These are phyloP conservation scores for Mus pahari DNA, from an alignment of 2,113 vertebrate species.

Conservation along the genomic window DNA sequence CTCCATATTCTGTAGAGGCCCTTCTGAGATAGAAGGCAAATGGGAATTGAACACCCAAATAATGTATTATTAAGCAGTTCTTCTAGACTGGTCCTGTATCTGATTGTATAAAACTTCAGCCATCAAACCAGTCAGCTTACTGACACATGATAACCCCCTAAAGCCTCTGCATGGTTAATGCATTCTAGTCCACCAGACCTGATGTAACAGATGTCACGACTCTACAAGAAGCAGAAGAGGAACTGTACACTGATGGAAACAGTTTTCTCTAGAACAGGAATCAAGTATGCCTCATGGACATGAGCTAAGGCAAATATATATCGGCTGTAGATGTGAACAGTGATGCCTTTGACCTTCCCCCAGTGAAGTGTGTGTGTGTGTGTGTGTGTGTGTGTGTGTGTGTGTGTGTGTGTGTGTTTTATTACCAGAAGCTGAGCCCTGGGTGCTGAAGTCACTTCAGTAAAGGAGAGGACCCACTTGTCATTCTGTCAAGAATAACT, in stretches of 20 bases:
- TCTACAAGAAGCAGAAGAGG: background rate
- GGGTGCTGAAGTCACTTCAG: background rate
- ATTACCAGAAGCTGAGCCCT: no score
- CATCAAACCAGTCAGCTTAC: background rate
- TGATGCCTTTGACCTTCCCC: no score
- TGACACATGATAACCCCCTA: background rate
- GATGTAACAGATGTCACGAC: background rate
- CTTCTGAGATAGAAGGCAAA: background rate
- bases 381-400: no score
- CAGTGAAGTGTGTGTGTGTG: no score
- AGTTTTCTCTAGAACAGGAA: background rate
- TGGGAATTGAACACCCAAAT: background rate
- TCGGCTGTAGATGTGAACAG: no score
- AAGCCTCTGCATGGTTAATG: background rate
- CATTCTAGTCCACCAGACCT: background rate
- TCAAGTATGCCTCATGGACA: background rate
- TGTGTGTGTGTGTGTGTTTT: no score
- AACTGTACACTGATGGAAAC: background rate
- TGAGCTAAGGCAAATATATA: no score
- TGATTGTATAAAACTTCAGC: background rate
- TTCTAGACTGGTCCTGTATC: background rate
- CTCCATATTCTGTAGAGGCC: no score
- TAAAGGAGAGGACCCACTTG: background rate
- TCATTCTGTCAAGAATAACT: background rate
- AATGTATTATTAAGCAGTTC: background rate